Conservation (phyloP, 2,888 invertebrate genomes). For the Stenchaetothrips biformis region DNA sequence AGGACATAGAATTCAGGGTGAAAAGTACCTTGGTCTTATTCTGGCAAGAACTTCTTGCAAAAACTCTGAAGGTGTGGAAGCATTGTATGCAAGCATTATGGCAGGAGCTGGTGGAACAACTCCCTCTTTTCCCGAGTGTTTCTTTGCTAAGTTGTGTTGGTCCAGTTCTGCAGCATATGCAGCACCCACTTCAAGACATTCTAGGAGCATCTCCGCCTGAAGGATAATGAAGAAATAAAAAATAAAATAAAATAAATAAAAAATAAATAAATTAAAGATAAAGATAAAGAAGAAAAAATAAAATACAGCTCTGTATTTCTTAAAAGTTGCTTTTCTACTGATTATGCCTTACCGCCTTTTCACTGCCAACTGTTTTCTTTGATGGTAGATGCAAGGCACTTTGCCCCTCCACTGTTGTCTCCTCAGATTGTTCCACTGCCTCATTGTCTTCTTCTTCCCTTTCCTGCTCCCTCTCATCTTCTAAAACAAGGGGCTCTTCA, state of each 20-base stretch:
- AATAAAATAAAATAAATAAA: constrained; percentile 27
- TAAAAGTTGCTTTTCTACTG: constrained; percentile 20
- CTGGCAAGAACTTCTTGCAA: constrained; percentile 71
- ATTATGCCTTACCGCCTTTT: constrained; percentile 68
- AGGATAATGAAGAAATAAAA: constrained; percentile 31
- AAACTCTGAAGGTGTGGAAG: constrained; percentile 69
- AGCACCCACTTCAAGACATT: constrained; percentile 76
- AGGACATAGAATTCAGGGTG: not conserved
- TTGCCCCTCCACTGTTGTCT: constrained; percentile 40
- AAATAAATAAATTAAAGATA: constrained; percentile 27
- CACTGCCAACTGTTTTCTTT: constrained; percentile 80
- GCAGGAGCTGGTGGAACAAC: constrained; percentile 62
- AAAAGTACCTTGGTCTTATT: constrained; percentile 69
- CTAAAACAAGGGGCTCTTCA: constrained; percentile 83
- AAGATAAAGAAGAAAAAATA: constrained; percentile 31
- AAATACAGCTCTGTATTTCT: not conserved
- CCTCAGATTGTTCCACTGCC: constrained; percentile 67
- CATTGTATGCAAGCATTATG: constrained; percentile 75
- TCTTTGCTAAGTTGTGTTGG: constrained; percentile 42
- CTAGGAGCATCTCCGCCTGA: constrained; percentile 82
- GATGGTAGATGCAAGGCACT: constrained; percentile 72
- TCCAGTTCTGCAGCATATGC: constrained; percentile 56
- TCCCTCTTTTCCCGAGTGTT: constrained; percentile 42
- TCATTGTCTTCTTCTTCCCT: constrained; percentile 68
- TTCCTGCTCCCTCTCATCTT: constrained; percentile 83